These are phyloP conservation scores for Spodoptera frugiperda DNA, from an alignment of 1,140 invertebrate species.

Conservation along the genomic window DNA sequence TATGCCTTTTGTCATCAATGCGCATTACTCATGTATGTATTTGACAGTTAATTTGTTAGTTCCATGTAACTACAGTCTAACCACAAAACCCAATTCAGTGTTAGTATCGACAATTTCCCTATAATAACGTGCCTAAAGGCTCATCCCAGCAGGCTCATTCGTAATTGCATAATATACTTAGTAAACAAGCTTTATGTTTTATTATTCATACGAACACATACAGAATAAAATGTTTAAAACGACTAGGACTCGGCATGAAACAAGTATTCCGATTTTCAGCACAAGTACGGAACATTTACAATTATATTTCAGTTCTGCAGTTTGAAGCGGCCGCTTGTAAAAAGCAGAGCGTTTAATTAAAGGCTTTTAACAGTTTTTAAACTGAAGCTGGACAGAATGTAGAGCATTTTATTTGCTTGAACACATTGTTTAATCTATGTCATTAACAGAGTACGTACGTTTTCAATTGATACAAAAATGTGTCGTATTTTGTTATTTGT, in stretches of 20 bases:
- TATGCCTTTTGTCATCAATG: too few species aligned
- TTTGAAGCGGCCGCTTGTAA: conserved; percentile 38
- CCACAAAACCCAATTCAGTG: too few species aligned
- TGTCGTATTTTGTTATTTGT: not conserved
- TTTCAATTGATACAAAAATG: conserved; percentile 28
- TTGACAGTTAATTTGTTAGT: too few species aligned
- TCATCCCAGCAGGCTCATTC: too few species aligned
- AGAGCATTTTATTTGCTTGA: conserved; percentile 19
- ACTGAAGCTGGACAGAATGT: not conserved
- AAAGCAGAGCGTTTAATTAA: conserved; percentile 39
- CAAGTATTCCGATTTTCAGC: conserved; percentile 6
- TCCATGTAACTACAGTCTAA: too few species aligned
- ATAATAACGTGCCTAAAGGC: too few species aligned
- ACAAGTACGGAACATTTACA: conserved; percentile 28
- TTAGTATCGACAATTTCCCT: too few species aligned
- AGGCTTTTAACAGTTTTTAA: conserved; percentile 25
- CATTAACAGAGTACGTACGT: not conserved
- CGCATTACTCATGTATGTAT: too few species aligned
- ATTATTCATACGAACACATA: not conserved
- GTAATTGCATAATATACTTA: too few species aligned
- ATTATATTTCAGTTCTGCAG: conserved; percentile 34
- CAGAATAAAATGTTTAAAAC: not conserved
- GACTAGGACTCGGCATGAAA: not conserved
- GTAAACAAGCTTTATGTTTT: not conserved
- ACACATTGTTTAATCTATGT: conserved; percentile 13